phyloP scores from a whole-genome alignment of 1,140 invertebrate genomes.

The Bactericera cockerelli region DNA sequence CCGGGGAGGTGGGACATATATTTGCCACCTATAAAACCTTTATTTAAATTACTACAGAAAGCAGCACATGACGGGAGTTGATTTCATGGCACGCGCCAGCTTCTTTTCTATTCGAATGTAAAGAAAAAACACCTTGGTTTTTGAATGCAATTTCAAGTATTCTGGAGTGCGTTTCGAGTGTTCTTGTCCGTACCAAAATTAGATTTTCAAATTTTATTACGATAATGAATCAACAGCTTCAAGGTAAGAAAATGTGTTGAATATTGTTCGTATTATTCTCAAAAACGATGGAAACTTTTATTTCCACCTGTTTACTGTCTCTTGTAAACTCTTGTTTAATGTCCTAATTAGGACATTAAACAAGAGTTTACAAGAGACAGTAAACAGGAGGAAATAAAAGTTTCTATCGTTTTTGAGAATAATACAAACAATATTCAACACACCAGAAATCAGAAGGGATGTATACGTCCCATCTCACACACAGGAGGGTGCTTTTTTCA shows the following conservation, averaged over 20 bases:
- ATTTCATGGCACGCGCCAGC: too few relatives aligned
- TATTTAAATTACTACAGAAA: neutral
- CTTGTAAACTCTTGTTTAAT: neutral
- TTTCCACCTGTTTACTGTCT: too few relatives aligned
- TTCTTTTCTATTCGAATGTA: conserved; percentile 9
- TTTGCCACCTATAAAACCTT: neutral
- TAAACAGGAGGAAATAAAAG: too few relatives aligned
- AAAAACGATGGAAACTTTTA: neutral
- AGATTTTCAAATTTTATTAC: neutral
- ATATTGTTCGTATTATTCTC: neutral
- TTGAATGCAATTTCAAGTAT: neutral
- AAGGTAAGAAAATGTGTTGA: neutral
- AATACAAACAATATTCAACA: too few relatives aligned
- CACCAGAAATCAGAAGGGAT: neutral
- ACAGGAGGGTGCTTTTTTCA: neutral
- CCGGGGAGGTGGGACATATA: neutral
- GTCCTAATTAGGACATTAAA: neutral
- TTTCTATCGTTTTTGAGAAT: too few relatives aligned
- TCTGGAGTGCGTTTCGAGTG: neutral
- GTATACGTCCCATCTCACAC: neutral
- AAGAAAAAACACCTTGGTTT: neutral
- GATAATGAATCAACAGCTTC: neutral
- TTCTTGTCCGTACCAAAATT: neutral
- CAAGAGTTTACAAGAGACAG: too few relatives aligned
- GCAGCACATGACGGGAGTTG: neutral